phyloP scores from a whole-genome alignment of 2,113 vertebrate species.

The Burhinus oedicnemus region DNA sequence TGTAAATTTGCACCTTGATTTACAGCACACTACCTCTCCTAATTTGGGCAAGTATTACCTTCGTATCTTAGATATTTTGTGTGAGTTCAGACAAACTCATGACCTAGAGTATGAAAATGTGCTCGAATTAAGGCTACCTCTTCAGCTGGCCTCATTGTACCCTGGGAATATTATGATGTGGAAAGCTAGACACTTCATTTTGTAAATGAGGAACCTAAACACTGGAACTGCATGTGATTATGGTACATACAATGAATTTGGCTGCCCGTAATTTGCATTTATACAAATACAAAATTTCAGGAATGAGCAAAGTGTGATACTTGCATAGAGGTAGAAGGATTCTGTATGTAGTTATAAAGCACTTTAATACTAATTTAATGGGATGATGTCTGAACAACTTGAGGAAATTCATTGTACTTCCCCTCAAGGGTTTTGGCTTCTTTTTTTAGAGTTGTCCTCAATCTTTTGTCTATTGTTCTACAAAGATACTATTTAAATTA shows the following conservation, averaged over 20 bases:
- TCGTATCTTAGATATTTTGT: neutral
- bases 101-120: neutral
- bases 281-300: neutral
- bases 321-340: neutral
- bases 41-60: neutral
- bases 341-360: slow-evolving; percentile 25
- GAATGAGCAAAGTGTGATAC: neutral
- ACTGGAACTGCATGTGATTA: neutral
- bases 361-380: slow-evolving; percentile 58
- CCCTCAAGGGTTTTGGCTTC: neutral
- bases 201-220: neutral
- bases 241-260: neutral
- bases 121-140: neutral
- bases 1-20: neutral
- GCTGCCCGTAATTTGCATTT: neutral
- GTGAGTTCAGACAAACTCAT: neutral
- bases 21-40: neutral
- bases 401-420: slow-evolving; percentile 43
- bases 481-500: slow-evolving; percentile 29
- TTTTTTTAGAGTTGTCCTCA: neutral
- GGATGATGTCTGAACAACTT: neutral
- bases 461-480: slow-evolving; percentile 3
- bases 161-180: neutral
- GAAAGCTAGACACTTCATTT: neutral
- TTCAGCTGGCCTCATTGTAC: neutral